phyloP scores from a whole-genome alignment of 2,797 vertebrate genomes.

The Menidia menidia region DNA sequence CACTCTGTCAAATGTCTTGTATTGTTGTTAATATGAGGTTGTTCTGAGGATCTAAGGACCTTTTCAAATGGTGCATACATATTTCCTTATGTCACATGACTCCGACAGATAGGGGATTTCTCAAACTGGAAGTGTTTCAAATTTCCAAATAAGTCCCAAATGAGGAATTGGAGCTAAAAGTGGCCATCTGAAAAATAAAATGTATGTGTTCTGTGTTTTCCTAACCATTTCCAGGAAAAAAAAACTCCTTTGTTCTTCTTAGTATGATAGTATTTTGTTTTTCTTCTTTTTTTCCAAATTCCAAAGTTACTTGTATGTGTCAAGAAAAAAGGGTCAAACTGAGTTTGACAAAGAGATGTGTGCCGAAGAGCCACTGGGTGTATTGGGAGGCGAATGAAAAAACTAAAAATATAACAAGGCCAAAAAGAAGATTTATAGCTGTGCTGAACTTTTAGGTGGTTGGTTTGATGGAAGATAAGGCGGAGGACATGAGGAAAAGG shows the following conservation, averaged over 20 bases:
- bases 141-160: neutral
- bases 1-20: no score
- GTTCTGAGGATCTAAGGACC: no score
- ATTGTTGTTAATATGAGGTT: no score
- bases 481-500: no score
- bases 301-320: no score
- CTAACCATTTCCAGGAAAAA: no score
- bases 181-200: neutral
- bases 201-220: no score
- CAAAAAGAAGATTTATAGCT: neutral
- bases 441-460: neutral
- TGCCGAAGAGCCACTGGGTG: neutral
- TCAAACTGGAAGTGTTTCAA: neutral
- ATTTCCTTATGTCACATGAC: neutral
- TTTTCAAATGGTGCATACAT: no score
- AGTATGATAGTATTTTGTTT: no score
- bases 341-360: neutral
- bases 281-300: no score
- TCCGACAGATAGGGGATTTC: neutral
- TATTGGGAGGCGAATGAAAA: neutral
- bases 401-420: neutral
- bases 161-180: neutral
- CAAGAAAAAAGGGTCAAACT: neutral
- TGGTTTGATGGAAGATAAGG: neutral
- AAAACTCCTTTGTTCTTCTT: no score